These are phyloP conservation scores for Odobenus rosmarus DNA, from an alignment of 2,113 vertebrate genomes.

Conservation along the genomic window DNA sequence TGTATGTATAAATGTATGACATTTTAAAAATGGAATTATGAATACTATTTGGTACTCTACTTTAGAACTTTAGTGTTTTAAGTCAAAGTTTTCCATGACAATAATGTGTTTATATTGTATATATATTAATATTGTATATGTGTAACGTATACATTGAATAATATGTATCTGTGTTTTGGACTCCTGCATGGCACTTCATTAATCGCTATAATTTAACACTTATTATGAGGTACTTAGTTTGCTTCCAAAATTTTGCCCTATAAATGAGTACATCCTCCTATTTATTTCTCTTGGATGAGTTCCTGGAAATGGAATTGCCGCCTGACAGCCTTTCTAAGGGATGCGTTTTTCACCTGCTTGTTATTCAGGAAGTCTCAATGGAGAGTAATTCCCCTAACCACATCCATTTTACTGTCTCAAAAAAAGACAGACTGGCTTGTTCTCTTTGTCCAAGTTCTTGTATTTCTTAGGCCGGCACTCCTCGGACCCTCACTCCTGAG, in stretches of 20 bases:
- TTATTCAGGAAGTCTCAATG: slow-evolving; percentile 27
- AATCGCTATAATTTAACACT: background rate
- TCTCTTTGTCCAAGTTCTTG: background rate
- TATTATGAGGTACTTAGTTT: background rate
- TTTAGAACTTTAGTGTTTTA: background rate
- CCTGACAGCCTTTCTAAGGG: background rate
- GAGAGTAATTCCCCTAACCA: background rate
- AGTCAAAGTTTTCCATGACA: background rate
- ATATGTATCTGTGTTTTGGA: background rate
- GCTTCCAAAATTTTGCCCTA: background rate
- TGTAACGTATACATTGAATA: background rate
- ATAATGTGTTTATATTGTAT: too few species aligned
- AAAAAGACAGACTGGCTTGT: background rate
- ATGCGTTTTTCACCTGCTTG: background rate
- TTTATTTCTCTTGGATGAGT: slow-evolving; percentile 19
- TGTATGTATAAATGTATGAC: background rate
- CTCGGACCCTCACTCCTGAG: background rate
- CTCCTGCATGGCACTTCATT: background rate
- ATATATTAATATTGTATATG: background rate
- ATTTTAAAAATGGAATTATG: background rate
- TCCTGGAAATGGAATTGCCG: background rate
- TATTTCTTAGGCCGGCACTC: background rate
- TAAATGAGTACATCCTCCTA: background rate
- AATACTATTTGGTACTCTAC: background rate
- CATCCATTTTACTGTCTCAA: background rate